Percentiles rank a stretch among this genome's conserved stretches.
Evolutionary conservation across 2,113 vertebrate genomes (phyloP).

Genomic region (Grantiella picta): DNA sequence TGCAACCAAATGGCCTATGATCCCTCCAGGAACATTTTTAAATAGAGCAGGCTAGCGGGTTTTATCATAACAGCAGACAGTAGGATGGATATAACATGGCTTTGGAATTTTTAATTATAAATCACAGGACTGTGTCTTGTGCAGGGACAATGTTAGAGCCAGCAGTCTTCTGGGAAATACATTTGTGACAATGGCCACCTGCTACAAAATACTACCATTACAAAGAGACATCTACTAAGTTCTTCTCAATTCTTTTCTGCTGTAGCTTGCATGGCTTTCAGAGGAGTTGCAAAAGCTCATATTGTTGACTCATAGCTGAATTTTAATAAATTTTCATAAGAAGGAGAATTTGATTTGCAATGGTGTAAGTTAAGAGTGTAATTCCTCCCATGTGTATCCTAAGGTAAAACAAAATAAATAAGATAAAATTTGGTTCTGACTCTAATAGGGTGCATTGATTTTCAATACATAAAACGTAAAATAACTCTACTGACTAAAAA

Average conservation of each 20-base stretch:
- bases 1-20: background rate
- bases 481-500: background rate
- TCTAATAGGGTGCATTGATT: background rate
- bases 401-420: background rate
- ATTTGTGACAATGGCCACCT: background rate
- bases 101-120: slow-evolving; percentile 22
- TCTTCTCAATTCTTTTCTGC: background rate
- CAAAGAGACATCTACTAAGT: background rate
- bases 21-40: slow-evolving; percentile 11
- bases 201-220: background rate
- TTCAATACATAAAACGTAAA: background rate
- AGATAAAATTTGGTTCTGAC: background rate
- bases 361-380: background rate
- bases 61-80: background rate
- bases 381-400: background rate
- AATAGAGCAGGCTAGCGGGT: background rate
- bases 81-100: background rate
- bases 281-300: background rate
- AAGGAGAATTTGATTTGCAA: background rate
- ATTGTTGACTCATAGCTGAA: background rate
- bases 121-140: background rate
- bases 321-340: background rate
- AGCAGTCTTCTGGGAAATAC: background rate
- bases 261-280: background rate
- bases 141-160: background rate